Evolutionary conservation across 1,140 invertebrate genomes (phyloP).

Genomic region (Harlomillsia oculata): DNA sequence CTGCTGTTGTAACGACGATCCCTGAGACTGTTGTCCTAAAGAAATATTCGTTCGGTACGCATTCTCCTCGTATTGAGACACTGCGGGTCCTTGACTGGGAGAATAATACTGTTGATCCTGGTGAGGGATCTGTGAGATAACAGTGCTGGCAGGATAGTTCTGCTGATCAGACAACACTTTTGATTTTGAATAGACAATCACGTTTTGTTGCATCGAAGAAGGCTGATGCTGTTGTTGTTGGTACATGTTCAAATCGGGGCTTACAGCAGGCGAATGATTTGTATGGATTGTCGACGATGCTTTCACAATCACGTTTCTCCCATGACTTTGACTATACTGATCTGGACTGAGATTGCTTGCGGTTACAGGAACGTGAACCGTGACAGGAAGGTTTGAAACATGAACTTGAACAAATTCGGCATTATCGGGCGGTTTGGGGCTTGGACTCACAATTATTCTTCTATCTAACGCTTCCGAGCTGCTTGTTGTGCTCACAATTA

Average conservation of each 20-base stretch:
- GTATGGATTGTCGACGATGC: conserved; percentile 13
- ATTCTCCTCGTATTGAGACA: background rate
- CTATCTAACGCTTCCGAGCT: conserved; percentile 4
- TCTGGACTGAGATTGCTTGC: background rate
- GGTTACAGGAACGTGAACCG: conserved; percentile 26
- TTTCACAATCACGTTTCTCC: conserved; percentile 31
- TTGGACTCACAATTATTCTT: conserved; percentile 33
- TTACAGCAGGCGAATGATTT: conserved; percentile 6
- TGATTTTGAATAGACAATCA: conserved; percentile 33
- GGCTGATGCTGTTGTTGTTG: conserved; percentile 6
- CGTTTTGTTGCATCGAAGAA: conserved; percentile 30
- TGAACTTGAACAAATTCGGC: conserved; percentile 10
- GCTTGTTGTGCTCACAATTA: conserved; percentile 21
- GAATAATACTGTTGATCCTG: conserved; percentile 30
- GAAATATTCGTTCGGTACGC: too few relatives aligned
- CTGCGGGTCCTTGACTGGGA: background rate
- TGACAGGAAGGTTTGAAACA: conserved; percentile 19
- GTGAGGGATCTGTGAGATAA: conserved; percentile 22
- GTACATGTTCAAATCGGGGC: conserved; percentile 11
- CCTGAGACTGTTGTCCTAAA: too few relatives aligned
- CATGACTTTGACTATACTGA: conserved; percentile 14
- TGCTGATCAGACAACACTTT: conserved; percentile 12
- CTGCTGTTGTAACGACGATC: too few relatives aligned
- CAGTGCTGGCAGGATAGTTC: conserved; percentile 10
- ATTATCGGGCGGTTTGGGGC: conserved; percentile 13